phyloP scores from a whole-genome alignment of 2,888 invertebrate genomes.

The Dasypolia templi region DNA sequence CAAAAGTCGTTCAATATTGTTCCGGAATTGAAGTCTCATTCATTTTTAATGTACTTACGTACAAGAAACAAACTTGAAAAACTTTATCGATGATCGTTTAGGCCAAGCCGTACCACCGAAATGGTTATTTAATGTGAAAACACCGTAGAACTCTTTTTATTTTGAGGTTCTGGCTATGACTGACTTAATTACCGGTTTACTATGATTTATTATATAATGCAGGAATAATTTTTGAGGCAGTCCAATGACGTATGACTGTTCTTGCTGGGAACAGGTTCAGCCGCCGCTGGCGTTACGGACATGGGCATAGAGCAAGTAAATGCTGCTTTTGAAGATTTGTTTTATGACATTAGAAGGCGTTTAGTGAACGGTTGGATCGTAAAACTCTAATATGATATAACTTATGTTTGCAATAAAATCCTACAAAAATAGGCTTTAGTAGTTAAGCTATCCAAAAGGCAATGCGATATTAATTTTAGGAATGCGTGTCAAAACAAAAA shows the following conservation, averaged over 20 bases:
- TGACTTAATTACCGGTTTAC: constrained; percentile 90
- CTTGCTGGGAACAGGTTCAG: constrained; percentile 83
- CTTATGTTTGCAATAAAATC: neutral
- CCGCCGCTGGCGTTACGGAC: constrained; percentile 85
- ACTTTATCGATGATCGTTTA: constrained; percentile 85
- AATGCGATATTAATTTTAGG: neutral
- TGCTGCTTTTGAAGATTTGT: constrained; percentile 2
- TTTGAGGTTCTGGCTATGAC: constrained; percentile 87
- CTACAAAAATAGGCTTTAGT: neutral
- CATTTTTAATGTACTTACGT: constrained; percentile 58
- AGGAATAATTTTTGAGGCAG: constrained; percentile 87
- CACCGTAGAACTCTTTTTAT: constrained; percentile 87
- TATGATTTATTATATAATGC: constrained; percentile 90
- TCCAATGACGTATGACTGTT: constrained; percentile 88
- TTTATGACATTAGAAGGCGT: neutral
- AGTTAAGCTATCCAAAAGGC: neutral
- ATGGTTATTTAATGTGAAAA: constrained; percentile 90
- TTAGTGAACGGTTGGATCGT: neutral
- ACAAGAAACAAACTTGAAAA: constrained; percentile 70
- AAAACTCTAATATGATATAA: neutral
- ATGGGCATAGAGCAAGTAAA: constrained; percentile 58
- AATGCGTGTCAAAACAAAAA: neutral
- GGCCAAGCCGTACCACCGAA: constrained; percentile 73
- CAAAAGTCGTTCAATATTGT: constrained; percentile 66
- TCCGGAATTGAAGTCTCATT: constrained; percentile 66